These are phyloP conservation scores for Stratiomys singularior DNA, from an alignment of 2,888 invertebrate species.

Conservation along the genomic window DNA sequence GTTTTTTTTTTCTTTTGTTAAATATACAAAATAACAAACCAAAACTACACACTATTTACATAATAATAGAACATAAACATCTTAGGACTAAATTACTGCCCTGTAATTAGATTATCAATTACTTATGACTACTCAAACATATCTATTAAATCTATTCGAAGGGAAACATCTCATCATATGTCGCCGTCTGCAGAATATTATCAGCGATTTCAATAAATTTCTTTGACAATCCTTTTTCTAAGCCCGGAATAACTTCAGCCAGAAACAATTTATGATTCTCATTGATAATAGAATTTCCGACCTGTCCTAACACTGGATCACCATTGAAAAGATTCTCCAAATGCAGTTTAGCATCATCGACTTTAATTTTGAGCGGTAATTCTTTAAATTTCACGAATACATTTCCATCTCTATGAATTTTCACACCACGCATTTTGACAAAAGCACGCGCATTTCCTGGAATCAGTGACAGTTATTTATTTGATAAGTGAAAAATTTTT, in stretches of 20 bases:
- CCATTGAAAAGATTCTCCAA: slow-evolving; percentile 64
- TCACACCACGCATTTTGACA: slow-evolving; percentile 62
- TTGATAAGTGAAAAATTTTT: background rate
- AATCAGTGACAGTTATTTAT: background rate
- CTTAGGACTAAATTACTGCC: no score
- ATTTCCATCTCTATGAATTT: slow-evolving; percentile 57
- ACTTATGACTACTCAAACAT: background rate
- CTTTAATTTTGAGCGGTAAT: slow-evolving; percentile 61
- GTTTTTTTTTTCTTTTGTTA: no score
- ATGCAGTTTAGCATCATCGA: slow-evolving; percentile 61
- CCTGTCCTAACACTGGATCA: slow-evolving; percentile 61
- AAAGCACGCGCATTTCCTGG: slow-evolving; percentile 62
- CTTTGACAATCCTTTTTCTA: slow-evolving; percentile 62
- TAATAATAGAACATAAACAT: no score
- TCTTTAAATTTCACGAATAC: slow-evolving; percentile 63
- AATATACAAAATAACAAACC: no score
- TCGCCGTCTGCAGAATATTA: slow-evolving; percentile 61
- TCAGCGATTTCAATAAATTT: slow-evolving; percentile 64
- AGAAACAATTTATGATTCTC: slow-evolving; percentile 63
- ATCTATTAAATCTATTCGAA: slow-evolving; percentile 46
- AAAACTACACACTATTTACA: no score
- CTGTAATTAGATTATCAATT: no score
- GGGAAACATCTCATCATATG: slow-evolving; percentile 66
- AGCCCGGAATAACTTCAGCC: slow-evolving; percentile 63
- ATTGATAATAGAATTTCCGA: slow-evolving; percentile 63